These are phyloP conservation scores for Neuroterus valhalla DNA, from an alignment of 1,140 invertebrate genomes.

Conservation along the genomic window DNA sequence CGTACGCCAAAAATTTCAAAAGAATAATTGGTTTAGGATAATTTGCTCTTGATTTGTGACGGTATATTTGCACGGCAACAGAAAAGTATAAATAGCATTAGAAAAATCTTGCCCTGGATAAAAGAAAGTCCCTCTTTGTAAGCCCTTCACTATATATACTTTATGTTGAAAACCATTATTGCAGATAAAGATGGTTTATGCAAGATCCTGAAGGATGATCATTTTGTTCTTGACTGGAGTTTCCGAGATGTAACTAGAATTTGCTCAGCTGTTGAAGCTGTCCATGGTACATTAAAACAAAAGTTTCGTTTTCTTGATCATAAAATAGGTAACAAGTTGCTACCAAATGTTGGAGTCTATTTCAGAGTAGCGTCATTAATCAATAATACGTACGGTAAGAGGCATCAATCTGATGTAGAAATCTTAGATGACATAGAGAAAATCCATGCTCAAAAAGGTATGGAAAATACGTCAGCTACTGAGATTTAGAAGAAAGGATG, in stretches of 20 bases:
- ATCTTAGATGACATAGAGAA: constrained; percentile 38
- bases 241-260: constrained; percentile 63
- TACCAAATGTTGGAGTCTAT: constrained; percentile 39
- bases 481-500: constrained; percentile 48
- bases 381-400: constrained; percentile 48
- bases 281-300: constrained; percentile 57
- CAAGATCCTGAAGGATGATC: too few relatives aligned
- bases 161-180: too few relatives aligned
- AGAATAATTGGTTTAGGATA: too few relatives aligned
- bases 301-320: constrained; percentile 56
- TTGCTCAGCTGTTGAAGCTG: constrained; percentile 63
- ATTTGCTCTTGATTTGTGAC: too few relatives aligned
- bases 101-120: too few relatives aligned
- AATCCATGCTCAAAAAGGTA: constrained; percentile 31
- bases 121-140: too few relatives aligned
- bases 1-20: too few relatives aligned
- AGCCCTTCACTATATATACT: too few relatives aligned
- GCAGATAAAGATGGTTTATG: too few relatives aligned
- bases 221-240: too few relatives aligned
- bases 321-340: constrained; percentile 55
- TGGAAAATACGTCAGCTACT: constrained; percentile 43
- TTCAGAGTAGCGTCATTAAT: constrained; percentile 49
- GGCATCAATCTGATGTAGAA: constrained; percentile 41
- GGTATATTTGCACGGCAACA: too few relatives aligned
- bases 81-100: too few relatives aligned